Conservation (phyloP, 2,888 invertebrate genomes). For the Lasioglossum pauxillum region DNA sequence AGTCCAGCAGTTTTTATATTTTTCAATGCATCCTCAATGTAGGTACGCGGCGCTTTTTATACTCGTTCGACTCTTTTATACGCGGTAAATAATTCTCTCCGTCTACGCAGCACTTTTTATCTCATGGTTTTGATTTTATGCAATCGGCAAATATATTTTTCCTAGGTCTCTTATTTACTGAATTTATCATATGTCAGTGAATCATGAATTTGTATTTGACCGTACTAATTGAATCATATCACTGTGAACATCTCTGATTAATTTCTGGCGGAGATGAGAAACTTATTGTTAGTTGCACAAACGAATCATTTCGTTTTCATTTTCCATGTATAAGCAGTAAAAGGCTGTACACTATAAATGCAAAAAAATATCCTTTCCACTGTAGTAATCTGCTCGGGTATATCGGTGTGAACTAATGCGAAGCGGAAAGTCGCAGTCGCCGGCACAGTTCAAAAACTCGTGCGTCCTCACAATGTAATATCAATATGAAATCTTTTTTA, state of each 20-base stretch:
- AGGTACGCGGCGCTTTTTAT: background rate
- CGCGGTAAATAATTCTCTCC: background rate
- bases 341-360: too few species aligned
- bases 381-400: too few species aligned
- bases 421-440: too few species aligned
- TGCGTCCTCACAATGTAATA: too few species aligned
- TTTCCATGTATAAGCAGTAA: background rate
- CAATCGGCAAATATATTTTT: background rate
- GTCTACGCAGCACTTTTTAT: background rate
- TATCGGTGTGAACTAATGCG: too few species aligned
- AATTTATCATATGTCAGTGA: background rate
- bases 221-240: background rate
- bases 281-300: too few species aligned
- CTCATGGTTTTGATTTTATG: background rate
- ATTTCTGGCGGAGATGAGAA: background rate
- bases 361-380: too few species aligned
- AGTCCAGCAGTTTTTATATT: background rate
- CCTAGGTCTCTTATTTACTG: background rate
- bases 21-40: background rate
- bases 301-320: background rate
- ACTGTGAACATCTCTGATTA: background rate
- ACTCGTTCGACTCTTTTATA: background rate
- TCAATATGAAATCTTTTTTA: too few species aligned
- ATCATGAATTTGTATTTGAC: background rate
- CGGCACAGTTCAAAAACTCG: too few species aligned